Evolutionary conservation across 2,888 invertebrate genomes (phyloP), one percentile per base, ranked within the genome.

Genomic region (Choristoneura rosaceana): DNA sequence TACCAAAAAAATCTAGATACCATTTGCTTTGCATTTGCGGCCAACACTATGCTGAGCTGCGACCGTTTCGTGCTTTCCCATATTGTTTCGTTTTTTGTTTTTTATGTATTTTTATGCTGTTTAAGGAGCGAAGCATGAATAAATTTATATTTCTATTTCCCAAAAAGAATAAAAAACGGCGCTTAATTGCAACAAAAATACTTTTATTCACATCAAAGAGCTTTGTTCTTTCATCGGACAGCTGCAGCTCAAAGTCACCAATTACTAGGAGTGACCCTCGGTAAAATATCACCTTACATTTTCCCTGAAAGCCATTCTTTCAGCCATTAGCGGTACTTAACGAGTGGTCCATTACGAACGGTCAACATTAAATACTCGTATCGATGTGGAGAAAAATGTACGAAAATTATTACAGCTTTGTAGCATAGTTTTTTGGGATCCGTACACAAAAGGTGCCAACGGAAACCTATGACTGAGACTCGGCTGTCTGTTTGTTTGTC

Each of bases 261-360:
- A 67, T 71, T 71, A 67, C 62, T n/a, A 5, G 15, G 17, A 70
- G 71, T 58, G 66, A 58, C 67, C 67, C 47, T 71, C 58, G 38
- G n/a, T 58, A 63, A 62, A 63, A 62, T 71, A 71, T 71, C 71
- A 67, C 71, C 71, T 71, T 71, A 47, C 71, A 41, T 70, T 70
- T 70, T 60, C 43, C 25, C 33, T 47, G 55, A 62, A 38, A 71
- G 45, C 3, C 43, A 67, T 55, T 38, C 61, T 67, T 25, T 60
- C n/a, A 52, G 43, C 71, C 71, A 67, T 71, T 71, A 71, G 62
- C 14, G 38, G 34, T 45, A 15, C 55, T 62, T 47, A 52, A 71
- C 38, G 62, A 41, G 62, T 66, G 50, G 47, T 45, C 67, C 66
- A 61, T 66, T 71, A 61, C 25, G 10, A 12, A 55, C 55, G 12